Base-by-base conservation (phyloP, 2,113 vertebrate species). In the Rutilus rutilus region DNA sequence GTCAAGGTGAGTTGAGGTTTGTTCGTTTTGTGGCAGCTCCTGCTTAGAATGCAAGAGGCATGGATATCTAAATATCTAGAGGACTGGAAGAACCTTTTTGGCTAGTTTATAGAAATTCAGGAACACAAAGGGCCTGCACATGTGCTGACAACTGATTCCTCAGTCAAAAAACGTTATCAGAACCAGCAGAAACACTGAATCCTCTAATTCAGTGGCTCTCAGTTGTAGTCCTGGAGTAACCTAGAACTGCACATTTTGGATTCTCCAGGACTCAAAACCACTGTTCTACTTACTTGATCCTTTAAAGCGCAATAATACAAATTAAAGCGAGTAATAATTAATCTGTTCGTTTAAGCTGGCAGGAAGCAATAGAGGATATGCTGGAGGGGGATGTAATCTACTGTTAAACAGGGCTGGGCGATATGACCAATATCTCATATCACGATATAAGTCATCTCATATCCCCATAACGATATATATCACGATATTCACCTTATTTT, bases 371-470 rank as follows among this genome's bases (percentile, higher is more conserved):
- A 15, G 57, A 47, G 45, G n/a, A 27, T 75, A 15, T 52, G 45
- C 25, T 52, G 25, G 45, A 76, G 59, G 23, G 54, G 78, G n/a
- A 17, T 64, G 39, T 80, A 80, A 80, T 80, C 36, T 64, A 80
- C 78, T 47, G 39, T 64, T 80, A 64, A 64, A 64, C 59, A 45
- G 2, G 4, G 1, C 23, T 33, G 33, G 33, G 33, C 4, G 4
- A 33, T 33, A 33, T 33, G 33, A 33, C 3, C 33, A 33, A 33
- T 2, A 33, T n/a, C n/a, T n/a, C n/a, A n/a, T n/a, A n/a, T n/a
- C n/a, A n/a, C n/a, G n/a, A n/a, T n/a, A n/a, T n/a, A n/a, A n/a
- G n/a, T n/a, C n/a, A n/a, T n/a, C n/a, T n/a, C n/a, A n/a, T n/a
- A n/a, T n/a, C n/a, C n/a, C n/a, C n/a, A n/a, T n/a, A n/a, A n/a